Percentiles rank a stretch among this genome's conserved stretches.
These are phyloP conservation scores for Osmerus eperlanus DNA, from an alignment of 2,113 vertebrate species.

Conservation along the genomic window DNA sequence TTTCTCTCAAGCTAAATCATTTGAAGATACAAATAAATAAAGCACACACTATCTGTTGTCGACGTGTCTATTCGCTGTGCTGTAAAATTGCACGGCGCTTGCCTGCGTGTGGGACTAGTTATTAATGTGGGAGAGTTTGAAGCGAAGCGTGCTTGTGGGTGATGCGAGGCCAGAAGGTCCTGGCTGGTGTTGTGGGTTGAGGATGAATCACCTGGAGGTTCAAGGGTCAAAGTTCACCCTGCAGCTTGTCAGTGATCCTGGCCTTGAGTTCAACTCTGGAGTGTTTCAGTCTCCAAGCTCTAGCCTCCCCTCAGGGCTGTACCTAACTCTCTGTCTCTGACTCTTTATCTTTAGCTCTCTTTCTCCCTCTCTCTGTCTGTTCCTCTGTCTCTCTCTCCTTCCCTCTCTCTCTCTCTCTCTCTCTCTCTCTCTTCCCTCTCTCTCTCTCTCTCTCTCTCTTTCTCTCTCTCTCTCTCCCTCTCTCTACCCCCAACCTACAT, in stretches of 20 bases:
- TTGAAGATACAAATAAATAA: no score
- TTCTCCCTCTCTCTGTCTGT: neutral
- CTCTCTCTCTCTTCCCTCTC: neutral
- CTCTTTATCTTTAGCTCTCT: no score
- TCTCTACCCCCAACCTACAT: neutral
- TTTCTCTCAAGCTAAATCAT: no score
- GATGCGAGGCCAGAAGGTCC: conserved; percentile 36
- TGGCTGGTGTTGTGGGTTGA: neutral
- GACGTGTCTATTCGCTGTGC: no score
- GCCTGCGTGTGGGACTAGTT: no score
- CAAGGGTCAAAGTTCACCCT: conserved; percentile 12
- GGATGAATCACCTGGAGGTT: conserved; percentile 25
- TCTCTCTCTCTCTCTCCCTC: neutral
- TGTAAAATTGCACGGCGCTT: no score
- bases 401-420: neutral
- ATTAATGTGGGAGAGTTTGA: no score
- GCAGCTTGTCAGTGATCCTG: neutral
- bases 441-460: neutral
- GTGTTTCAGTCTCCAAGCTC: conserved; percentile 9
- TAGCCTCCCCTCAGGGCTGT: neutral
- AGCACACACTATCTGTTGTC: no score
- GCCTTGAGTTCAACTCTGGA: conserved; percentile 38
- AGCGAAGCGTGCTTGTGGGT: no score
- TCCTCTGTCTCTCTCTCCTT: neutral
- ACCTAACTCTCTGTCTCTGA: conserved; percentile 4